Conservation (phyloP, 2,888 invertebrate genomes). For the Campoplex capitator region DNA sequence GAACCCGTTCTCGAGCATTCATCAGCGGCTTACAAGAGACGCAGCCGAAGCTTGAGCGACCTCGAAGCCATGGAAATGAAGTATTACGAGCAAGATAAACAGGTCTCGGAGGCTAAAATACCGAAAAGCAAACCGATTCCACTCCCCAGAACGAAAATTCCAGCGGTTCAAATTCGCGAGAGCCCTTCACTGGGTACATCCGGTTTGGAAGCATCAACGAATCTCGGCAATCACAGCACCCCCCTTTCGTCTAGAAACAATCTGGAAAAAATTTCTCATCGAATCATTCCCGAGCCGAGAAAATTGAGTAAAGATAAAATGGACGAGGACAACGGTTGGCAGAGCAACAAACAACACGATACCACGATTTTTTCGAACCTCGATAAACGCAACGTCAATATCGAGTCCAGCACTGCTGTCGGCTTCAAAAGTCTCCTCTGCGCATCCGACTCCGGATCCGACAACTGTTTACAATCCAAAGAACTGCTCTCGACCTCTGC, state of each 20-base stretch:
- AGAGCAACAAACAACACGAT: slow-evolving; percentile 4
- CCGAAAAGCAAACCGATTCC: slow-evolving; percentile 70
- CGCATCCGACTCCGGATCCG: slow-evolving; percentile 79
- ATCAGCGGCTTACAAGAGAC: slow-evolving; percentile 67
- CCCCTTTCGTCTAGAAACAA: slow-evolving; percentile 10
- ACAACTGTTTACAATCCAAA: slow-evolving; percentile 77
- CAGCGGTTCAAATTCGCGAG: slow-evolving; percentile 36
- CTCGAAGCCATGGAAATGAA: slow-evolving; percentile 72
- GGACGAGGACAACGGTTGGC: slow-evolving; percentile 35
- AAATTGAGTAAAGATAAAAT: slow-evolving; percentile 42
- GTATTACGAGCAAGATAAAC: slow-evolving; percentile 17
- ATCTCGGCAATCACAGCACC: neutral
- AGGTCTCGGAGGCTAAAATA: neutral
- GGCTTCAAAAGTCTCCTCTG: slow-evolving; percentile 77
- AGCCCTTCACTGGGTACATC: neutral
- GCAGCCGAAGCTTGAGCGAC: slow-evolving; percentile 77
- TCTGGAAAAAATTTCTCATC: slow-evolving; percentile 21
- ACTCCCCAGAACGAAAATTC: slow-evolving; percentile 72
- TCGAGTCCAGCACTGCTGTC: slow-evolving; percentile 78
- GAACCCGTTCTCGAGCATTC: slow-evolving; percentile 35
- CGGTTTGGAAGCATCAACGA: neutral
- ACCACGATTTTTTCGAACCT: neutral
- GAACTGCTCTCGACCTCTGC: slow-evolving; percentile 66
- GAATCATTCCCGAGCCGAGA: slow-evolving; percentile 55
- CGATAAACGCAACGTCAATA: slow-evolving; percentile 68